phyloP scores from a whole-genome alignment of 2,797 vertebrate species.

The Muraenolepis orangiensis region DNA sequence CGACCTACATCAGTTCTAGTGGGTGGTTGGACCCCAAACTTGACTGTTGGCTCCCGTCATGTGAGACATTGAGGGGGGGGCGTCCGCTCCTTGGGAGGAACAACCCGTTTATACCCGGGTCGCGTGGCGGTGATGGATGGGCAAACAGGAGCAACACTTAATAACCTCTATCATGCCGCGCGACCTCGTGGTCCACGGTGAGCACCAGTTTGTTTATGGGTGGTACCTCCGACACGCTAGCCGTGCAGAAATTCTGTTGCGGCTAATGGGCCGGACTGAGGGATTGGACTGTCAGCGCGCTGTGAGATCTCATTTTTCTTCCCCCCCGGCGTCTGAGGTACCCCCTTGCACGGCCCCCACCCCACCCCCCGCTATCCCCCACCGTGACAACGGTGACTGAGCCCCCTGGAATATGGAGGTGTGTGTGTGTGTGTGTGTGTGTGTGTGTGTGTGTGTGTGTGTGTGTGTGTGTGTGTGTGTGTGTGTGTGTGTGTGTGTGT shows the following conservation, averaged over 20 bases:
- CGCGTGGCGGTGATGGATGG: conserved; percentile 69
- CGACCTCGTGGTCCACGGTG: conserved; percentile 57
- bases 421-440: conserved; percentile 30
- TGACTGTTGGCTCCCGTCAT: conserved; percentile 63
- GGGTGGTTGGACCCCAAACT: conserved; percentile 34
- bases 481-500: no score
- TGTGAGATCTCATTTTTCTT: conserved; percentile 94
- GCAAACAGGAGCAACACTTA: conserved; percentile 64
- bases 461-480: no score
- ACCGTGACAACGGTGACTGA: conserved; percentile 84
- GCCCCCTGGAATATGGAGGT: conserved; percentile 81
- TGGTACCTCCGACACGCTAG: conserved; percentile 77
- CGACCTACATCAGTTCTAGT: conserved; percentile 60
- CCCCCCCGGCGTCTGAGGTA: conserved; percentile 66
- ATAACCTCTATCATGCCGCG: conserved; percentile 75
- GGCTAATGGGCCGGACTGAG: conserved; percentile 83
- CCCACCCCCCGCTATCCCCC: conserved; percentile 69
- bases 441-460: no score
- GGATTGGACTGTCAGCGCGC: conserved; percentile 87
- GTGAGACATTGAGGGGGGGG: conserved; percentile 61
- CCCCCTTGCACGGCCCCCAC: conserved; percentile 27
- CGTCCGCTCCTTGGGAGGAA: conserved; percentile 65
- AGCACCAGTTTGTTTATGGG: conserved; percentile 84
- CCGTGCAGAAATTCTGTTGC: conserved; percentile 75
- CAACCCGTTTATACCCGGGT: conserved; percentile 68